A percentile compares a stretch with the other conserved stretches of the same genome.
Evolutionary conservation across 1,140 invertebrate species (phyloP).

Genomic region (Diplogasteroides magnus): DNA sequence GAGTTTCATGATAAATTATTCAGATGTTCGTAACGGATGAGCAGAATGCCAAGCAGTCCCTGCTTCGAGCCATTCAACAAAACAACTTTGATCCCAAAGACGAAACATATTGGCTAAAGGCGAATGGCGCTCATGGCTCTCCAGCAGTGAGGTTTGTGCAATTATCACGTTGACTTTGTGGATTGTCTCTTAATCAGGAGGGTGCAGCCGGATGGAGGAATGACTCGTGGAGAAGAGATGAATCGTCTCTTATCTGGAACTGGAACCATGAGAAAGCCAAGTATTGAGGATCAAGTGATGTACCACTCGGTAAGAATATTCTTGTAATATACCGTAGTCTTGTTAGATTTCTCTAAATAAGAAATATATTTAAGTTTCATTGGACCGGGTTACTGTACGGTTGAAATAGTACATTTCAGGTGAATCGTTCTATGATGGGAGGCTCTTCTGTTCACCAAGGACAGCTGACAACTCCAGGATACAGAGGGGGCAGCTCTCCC

Average conservation of each 20-base stretch:
- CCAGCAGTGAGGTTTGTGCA: background rate
- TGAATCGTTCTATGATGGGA: too few species aligned
- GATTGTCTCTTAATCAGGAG: background rate
- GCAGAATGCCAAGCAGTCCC: conserved; percentile 21
- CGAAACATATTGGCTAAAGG: conserved; percentile 25
- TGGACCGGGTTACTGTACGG: too few species aligned
- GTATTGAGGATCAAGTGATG: conserved; percentile 8
- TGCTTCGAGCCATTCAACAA: conserved; percentile 29
- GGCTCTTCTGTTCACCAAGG: background rate
- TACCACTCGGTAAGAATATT: conserved; percentile 9
- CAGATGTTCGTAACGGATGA: conserved; percentile 40
- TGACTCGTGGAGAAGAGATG: conserved; percentile 2
- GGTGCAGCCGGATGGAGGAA: background rate
- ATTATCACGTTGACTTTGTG: background rate
- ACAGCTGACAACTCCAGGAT: background rate
- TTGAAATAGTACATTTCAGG: too few species aligned
- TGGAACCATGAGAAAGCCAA: conserved; percentile 10
- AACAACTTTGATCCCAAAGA: conserved; percentile 17
- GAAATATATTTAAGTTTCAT: too few species aligned
- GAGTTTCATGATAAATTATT: conserved; percentile 6
- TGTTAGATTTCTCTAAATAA: too few species aligned
- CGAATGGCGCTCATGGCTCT: conserved; percentile 4
- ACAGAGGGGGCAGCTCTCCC: background rate
- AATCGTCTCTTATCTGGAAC: conserved; percentile 8
- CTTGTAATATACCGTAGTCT: background rate